These are phyloP conservation scores for Uropetala carovei DNA, from an alignment of 2,888 invertebrate genomes.

Conservation along the genomic window DNA sequence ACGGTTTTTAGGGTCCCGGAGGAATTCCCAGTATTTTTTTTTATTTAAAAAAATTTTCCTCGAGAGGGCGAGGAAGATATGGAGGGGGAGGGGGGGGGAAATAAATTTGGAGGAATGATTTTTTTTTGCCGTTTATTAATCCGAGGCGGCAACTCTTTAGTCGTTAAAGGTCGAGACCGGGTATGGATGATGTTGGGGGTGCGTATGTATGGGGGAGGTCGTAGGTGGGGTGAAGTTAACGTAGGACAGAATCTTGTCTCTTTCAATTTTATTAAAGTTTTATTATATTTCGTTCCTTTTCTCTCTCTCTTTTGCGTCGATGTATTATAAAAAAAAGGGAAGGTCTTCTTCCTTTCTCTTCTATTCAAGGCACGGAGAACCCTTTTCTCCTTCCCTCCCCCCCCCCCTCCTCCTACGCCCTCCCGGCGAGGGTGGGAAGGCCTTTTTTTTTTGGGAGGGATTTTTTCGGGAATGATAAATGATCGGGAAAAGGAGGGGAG, in stretches of 20 bases:
- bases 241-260: not conserved
- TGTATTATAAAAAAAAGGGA: not conserved
- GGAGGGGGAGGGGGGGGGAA: too few species aligned
- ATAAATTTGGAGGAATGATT: too few species aligned
- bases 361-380: constrained; percentile 32
- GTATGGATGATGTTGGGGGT: not conserved
- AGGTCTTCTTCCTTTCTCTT: not conserved
- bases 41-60: not conserved
- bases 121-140: too few species aligned
- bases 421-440: not conserved
- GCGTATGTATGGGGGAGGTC: not conserved
- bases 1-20: not conserved
- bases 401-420: not conserved
- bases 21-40: not conserved
- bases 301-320: not conserved
- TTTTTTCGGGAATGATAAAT: constrained; percentile 54
- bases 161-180: not conserved
- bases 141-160: not conserved
- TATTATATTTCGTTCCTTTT: not conserved
- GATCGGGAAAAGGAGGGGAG: not conserved
- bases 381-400: not conserved
- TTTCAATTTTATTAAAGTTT: constrained; percentile 17
- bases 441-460: not conserved
- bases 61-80: too few species aligned
- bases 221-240: not conserved